Percentiles rank a stretch among this genome's conserved stretches.
Evolutionary conservation across 2,113 vertebrate genomes (phyloP).

Genomic region (Pavo muticus): DNA sequence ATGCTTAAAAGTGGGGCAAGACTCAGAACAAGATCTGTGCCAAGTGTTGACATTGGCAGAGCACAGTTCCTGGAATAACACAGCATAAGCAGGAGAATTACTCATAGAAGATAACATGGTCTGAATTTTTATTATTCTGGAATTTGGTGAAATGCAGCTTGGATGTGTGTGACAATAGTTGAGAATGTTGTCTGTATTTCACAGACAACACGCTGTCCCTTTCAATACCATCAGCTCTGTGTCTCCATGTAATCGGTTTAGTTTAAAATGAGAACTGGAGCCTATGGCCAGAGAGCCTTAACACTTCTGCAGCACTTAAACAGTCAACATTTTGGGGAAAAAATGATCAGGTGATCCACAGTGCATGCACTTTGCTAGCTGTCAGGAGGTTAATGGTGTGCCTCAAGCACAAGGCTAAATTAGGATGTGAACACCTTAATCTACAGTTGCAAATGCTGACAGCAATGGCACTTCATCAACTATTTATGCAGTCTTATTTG

Average conservation of each 20-base stretch:
- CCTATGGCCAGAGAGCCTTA: constrained; percentile 1
- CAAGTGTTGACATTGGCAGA: constrained; percentile 48
- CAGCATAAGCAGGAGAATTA: constrained; percentile 57
- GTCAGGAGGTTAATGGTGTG: constrained; percentile 63
- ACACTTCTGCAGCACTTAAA: constrained; percentile 35
- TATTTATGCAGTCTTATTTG: constrained; percentile 66
- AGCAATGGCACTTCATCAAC: constrained; percentile 37
- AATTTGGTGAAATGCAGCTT: constrained; percentile 42
- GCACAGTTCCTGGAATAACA: constrained; percentile 57
- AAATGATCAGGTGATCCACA: constrained; percentile 15
- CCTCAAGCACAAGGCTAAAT: constrained; percentile 46
- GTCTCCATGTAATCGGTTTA: constrained; percentile 17
- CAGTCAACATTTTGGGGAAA: constrained; percentile 33
- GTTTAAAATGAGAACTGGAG: constrained; percentile 49
- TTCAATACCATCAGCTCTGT: background rate
- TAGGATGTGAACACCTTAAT: constrained; percentile 48
- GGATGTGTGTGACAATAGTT: constrained; percentile 32
- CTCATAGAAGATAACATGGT: constrained; percentile 21
- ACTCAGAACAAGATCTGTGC: constrained; percentile 23
- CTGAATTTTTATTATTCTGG: constrained; percentile 52
- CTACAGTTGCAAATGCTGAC: constrained; percentile 60
- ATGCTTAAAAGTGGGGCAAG: constrained; percentile 50
- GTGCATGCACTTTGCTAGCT: constrained; percentile 23
- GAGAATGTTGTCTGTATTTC: constrained; percentile 26
- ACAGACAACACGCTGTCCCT: constrained; percentile 10